Evolutionary conservation across 2,113 vertebrate species (phyloP).

Genomic region (Silurus meridionalis): DNA sequence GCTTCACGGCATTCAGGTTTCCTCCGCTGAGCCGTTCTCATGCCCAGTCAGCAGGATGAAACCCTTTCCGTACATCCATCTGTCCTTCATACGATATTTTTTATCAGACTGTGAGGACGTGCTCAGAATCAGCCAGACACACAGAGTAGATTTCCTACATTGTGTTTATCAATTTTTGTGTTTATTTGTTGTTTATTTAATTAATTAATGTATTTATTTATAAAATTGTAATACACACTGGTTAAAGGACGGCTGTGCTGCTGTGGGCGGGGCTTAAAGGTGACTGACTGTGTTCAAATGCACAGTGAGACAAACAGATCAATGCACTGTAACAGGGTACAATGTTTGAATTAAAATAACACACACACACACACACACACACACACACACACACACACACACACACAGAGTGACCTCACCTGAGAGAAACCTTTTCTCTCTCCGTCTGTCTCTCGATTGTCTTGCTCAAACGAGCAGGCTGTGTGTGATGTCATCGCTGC

Average conservation of each 20-base stretch:
- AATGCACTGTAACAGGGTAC: background rate
- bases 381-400: background rate
- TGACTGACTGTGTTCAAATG: slow-evolving; percentile 5
- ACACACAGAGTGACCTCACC: background rate
- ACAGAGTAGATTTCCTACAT: background rate
- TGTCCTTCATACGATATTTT: slow-evolving; percentile 14
- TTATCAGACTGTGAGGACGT: background rate
- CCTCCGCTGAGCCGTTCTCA: background rate
- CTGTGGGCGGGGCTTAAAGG: background rate
- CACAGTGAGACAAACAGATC: background rate
- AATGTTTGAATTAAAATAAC: background rate
- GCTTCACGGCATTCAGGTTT: background rate
- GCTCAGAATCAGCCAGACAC: background rate
- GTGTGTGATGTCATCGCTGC: slow-evolving; percentile 9
- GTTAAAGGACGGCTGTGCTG: background rate
- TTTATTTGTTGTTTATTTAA: background rate
- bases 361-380: background rate
- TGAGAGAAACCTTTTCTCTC: background rate
- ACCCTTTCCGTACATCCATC: background rate
- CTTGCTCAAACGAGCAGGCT: background rate
- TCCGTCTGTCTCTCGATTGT: background rate
- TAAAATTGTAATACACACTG: background rate
- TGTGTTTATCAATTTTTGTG: no score
- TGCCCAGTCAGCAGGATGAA: background rate
- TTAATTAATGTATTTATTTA: no score